These are phyloP conservation scores for Danio tinwini DNA, from an alignment of 2,797 vertebrate species.

Conservation along the genomic window DNA sequence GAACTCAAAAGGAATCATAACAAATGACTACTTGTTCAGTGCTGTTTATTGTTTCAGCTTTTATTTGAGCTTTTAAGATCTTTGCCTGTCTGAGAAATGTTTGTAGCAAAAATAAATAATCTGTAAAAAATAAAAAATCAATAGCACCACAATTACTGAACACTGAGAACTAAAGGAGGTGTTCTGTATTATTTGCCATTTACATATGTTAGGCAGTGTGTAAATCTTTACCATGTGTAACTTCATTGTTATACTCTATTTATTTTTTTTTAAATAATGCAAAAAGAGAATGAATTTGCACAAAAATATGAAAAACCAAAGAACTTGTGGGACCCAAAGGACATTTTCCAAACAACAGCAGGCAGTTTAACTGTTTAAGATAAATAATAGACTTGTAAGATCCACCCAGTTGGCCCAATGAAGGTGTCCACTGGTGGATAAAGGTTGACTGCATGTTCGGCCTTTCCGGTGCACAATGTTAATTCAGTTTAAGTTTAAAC, in stretches of 20 bases:
- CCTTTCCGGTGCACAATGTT: too few species aligned
- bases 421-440: too few species aligned
- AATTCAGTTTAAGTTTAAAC: too few species aligned
- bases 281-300: neutral
- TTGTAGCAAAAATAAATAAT: neutral
- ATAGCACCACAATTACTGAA: neutral
- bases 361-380: too few species aligned
- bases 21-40: neutral
- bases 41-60: neutral
- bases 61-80: neutral
- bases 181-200: too few species aligned
- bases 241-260: neutral
- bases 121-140: neutral
- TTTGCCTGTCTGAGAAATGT: neutral
- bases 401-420: too few species aligned
- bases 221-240: neutral
- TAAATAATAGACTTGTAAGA: too few species aligned
- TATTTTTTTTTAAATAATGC: neutral
- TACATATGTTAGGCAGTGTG: too few species aligned
- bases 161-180: neutral
- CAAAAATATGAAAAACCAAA: too few species aligned
- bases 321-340: too few species aligned
- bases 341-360: too few species aligned
- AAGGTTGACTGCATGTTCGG: too few species aligned
- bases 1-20: neutral